These are phyloP conservation scores for Baccha elongata DNA, from an alignment of 2,888 invertebrate species.

Conservation along the genomic window DNA sequence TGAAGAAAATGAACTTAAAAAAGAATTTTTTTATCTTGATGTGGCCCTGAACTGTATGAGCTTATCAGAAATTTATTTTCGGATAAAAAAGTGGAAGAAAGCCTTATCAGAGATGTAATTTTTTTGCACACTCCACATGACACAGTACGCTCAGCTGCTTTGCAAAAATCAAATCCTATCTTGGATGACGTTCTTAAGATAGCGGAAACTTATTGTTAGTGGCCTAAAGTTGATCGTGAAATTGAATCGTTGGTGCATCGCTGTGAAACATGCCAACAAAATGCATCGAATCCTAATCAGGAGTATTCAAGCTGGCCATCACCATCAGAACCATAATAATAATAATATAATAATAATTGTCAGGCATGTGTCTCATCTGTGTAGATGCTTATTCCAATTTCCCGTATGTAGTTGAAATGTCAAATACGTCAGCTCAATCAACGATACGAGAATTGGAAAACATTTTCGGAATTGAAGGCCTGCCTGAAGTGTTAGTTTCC, in stretches of 20 bases:
- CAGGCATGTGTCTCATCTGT: conserved; percentile 39
- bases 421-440: conserved; percentile 13
- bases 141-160: background rate
- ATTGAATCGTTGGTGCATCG: conserved; percentile 4
- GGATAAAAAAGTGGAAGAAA: background rate
- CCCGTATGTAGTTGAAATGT: conserved; percentile 39
- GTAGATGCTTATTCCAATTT: too few species aligned
- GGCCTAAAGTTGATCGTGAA: background rate
- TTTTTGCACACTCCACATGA: background rate
- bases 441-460: background rate
- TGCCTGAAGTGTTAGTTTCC: conserved; percentile 42
- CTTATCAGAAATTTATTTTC: background rate
- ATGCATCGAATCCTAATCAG: conserved; percentile 5
- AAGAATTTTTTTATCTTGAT: background rate
- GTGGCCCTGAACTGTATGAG: background rate
- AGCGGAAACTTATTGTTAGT: too few species aligned
- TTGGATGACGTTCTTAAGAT: too few species aligned
- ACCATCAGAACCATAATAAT: conserved; percentile 27
- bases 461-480: conserved; percentile 4
- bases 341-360: conserved; percentile 25
- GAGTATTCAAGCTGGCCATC: conserved; percentile 25
- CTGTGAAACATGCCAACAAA: conserved; percentile 8
- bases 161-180: background rate
- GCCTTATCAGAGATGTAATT: background rate
- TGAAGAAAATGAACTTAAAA: background rate